These are phyloP conservation scores for Xestia xanthographa DNA, from an alignment of 2,888 invertebrate genomes.

Conservation along the genomic window DNA sequence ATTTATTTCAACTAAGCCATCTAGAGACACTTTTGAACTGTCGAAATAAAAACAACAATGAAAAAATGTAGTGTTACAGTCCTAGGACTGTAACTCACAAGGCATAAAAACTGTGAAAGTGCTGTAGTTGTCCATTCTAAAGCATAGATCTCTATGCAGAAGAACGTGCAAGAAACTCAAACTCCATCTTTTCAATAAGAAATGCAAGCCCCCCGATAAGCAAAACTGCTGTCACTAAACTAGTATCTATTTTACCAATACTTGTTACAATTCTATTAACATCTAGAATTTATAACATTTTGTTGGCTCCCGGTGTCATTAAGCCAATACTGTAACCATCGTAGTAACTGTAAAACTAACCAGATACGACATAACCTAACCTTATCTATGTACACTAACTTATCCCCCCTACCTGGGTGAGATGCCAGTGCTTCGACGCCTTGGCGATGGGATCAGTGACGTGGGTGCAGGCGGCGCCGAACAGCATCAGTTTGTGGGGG, in stretches of 20 bases:
- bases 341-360: too few species aligned
- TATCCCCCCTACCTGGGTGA: constrained; percentile 94
- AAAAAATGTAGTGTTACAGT: too few species aligned
- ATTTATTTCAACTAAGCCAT: too few species aligned
- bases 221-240: not conserved
- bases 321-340: not conserved
- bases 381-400: constrained; percentile 44
- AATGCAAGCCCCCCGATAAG: not conserved
- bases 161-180: too few species aligned
- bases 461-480: constrained; percentile 98
- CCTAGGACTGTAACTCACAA: too few species aligned
- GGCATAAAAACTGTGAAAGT: too few species aligned
- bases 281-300: constrained; percentile 29
- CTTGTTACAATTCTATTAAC: constrained; percentile 21
- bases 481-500: constrained; percentile 98
- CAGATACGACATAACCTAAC: not conserved
- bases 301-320: not conserved
- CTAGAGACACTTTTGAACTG: too few species aligned
- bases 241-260: not conserved
- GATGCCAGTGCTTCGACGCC: constrained; percentile 98
- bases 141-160: too few species aligned
- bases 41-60: too few species aligned
- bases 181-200: not conserved
- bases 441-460: constrained; percentile 99
- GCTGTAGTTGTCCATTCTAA: too few species aligned